These are phyloP conservation scores for Ictalurus furcatus DNA, from an alignment of 2,113 vertebrate species.

Conservation along the genomic window DNA sequence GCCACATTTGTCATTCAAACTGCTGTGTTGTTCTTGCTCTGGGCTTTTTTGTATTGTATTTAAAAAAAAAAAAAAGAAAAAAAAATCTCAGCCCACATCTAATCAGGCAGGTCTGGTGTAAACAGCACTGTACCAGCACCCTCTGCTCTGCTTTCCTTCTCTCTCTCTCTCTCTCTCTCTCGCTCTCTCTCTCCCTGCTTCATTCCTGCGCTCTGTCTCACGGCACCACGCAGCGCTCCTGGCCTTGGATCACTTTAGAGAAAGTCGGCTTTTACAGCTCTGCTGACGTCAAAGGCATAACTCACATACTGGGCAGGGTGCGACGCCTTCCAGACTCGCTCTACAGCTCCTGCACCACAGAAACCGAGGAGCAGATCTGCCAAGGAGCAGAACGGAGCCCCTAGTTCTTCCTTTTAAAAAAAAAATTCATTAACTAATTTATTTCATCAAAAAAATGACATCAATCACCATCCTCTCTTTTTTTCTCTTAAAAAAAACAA, in stretches of 20 bases:
- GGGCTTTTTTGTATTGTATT: background rate
- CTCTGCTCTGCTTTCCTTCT: slow-evolving; percentile 23
- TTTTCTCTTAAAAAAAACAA: background rate
- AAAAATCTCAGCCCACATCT: slow-evolving; percentile 13
- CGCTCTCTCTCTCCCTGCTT: slow-evolving; percentile 67
- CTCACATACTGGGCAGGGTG: slow-evolving; percentile 97
- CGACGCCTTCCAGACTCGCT: slow-evolving; percentile 81
- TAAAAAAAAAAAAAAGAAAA: too few species aligned
- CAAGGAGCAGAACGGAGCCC: background rate
- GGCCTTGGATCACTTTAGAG: slow-evolving; percentile 82
- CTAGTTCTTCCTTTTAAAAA: background rate
- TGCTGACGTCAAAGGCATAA: slow-evolving; percentile 99
- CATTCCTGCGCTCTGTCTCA: slow-evolving; percentile 68
- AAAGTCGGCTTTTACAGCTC: slow-evolving; percentile 93
- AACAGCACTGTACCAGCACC: slow-evolving; percentile 33
- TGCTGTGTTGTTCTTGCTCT: background rate
- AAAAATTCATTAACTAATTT: background rate
- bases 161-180: slow-evolving; percentile 17
- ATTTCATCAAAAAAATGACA: background rate
- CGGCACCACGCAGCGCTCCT: slow-evolving; percentile 78
- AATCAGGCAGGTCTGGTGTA: slow-evolving; percentile 10
- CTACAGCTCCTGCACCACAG: slow-evolving; percentile 46
- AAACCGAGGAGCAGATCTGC: slow-evolving; percentile 70
- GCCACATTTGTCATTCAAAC: background rate
- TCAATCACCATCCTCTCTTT: background rate